These are phyloP conservation scores for Cotesia glomerata DNA, from an alignment of 1,140 invertebrate genomes.

Conservation along the genomic window DNA sequence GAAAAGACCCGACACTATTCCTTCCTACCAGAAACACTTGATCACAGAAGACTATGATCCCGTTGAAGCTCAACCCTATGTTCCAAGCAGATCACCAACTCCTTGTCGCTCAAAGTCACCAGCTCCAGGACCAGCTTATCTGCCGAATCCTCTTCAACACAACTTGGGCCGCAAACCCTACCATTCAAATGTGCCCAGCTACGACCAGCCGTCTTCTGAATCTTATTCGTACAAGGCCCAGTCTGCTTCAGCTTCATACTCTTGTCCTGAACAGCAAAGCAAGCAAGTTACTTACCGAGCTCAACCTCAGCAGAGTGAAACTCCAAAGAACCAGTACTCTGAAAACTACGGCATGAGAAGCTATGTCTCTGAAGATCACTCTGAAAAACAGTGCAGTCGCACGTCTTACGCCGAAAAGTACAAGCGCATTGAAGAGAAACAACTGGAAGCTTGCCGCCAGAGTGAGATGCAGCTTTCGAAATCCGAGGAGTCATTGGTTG, in stretches of 20 bases:
- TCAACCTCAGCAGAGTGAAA: slow-evolving; percentile 52
- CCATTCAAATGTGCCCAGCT: slow-evolving; percentile 30
- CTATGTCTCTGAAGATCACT: no score
- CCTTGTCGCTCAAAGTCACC: slow-evolving; percentile 49
- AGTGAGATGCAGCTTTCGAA: neutral
- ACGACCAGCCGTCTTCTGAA: slow-evolving; percentile 19
- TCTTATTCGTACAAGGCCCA: no score
- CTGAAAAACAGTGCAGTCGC: neutral
- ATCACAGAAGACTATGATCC: slow-evolving; percentile 49
- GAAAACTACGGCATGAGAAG: neutral
- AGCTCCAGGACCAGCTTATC: slow-evolving; percentile 47
- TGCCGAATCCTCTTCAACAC: slow-evolving; percentile 47
- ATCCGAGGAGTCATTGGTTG: slow-evolving; percentile 33
- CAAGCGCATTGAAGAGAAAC: slow-evolving; percentile 40
- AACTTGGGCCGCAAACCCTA: slow-evolving; percentile 41
- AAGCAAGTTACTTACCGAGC: slow-evolving; percentile 41
- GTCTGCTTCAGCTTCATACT: slow-evolving; percentile 23
- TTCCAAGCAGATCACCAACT: slow-evolving; percentile 54
- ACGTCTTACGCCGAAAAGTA: slow-evolving; percentile 20
- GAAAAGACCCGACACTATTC: slow-evolving; percentile 58
- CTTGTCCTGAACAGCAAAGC: slow-evolving; percentile 35
- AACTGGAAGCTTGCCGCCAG: slow-evolving; percentile 13
- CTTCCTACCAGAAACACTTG: slow-evolving; percentile 54
- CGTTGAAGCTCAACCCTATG: slow-evolving; percentile 46
- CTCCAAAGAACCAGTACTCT: slow-evolving; percentile 43